Conservation (phyloP, 2,888 invertebrate species). For the Thera obeliscata region DNA sequence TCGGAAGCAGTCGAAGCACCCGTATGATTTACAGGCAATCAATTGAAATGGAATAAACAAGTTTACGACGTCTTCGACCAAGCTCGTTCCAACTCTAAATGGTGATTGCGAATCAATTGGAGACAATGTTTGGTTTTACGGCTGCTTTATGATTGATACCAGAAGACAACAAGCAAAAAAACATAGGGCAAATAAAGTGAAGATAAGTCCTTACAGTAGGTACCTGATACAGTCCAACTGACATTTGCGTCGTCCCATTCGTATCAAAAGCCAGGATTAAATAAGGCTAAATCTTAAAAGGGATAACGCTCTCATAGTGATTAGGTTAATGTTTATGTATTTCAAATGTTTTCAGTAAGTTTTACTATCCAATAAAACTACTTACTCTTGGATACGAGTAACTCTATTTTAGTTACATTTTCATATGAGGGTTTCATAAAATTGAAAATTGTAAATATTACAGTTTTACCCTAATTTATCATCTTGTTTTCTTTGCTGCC, state of each 20-base stretch:
- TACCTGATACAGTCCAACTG: not conserved
- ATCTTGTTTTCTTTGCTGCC: not conserved
- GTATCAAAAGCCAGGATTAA: not conserved
- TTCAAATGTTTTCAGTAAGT: no score
- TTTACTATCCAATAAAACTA: no score
- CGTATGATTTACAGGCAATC: slow-evolving; percentile 30
- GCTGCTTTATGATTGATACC: not conserved
- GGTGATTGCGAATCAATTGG: slow-evolving; percentile 24
- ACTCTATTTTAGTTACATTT: no score
- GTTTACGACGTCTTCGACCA: slow-evolving; percentile 28
- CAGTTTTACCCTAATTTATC: slow-evolving; percentile 2
- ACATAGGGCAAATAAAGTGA: not conserved
- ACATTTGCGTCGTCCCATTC: not conserved
- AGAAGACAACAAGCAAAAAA: not conserved
- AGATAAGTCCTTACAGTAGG: not conserved
- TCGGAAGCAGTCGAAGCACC: slow-evolving; percentile 14
- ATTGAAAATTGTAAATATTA: no score
- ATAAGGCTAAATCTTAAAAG: not conserved
- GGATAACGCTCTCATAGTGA: not conserved
- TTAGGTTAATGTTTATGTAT: not conserved
- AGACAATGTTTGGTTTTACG: slow-evolving; percentile 18
- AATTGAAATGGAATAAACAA: slow-evolving; percentile 33
- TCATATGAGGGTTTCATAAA: no score
- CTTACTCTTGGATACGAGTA: no score
- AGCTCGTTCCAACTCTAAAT: slow-evolving; percentile 24